phyloP scores from a whole-genome alignment of 2,797 vertebrate species.

The Numenius phaeopus region DNA sequence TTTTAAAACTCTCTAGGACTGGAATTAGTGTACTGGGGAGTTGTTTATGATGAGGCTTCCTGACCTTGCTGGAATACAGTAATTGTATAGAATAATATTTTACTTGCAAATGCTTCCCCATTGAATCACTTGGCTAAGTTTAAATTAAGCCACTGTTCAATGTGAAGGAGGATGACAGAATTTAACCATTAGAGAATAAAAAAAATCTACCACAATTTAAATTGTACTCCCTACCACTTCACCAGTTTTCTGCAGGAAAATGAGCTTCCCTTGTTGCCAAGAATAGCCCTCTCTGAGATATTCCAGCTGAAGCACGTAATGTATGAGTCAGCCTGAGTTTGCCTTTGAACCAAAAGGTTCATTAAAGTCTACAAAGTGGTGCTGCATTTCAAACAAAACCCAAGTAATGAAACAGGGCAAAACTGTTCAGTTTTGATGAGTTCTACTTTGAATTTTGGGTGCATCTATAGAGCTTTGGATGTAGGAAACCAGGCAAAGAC shows the following conservation, averaged over 20 bases:
- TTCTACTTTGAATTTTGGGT: background rate
- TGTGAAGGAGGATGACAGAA: background rate
- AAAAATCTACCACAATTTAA: background rate
- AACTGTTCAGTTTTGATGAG: background rate
- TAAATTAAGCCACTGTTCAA: background rate
- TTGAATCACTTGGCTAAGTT: background rate
- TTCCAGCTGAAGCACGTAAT: background rate
- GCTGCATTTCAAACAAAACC: conserved; percentile 2
- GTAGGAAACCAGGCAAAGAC: background rate
- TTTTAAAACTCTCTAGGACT: background rate
- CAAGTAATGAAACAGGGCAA: background rate
- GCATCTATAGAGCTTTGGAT: background rate
- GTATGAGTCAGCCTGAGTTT: background rate
- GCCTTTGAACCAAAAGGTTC: background rate
- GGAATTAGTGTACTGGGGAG: background rate
- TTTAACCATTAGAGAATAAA: background rate
- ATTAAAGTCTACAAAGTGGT: background rate
- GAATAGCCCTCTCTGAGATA: background rate
- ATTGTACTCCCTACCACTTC: background rate
- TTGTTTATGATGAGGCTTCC: background rate
- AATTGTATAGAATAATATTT: background rate
- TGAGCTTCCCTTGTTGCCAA: background rate
- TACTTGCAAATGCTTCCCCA: background rate
- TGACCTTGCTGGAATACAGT: background rate
- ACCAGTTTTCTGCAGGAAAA: background rate